Evolutionary conservation across 2,888 invertebrate genomes (phyloP).

Genomic region (Agrypnus murinus): DNA sequence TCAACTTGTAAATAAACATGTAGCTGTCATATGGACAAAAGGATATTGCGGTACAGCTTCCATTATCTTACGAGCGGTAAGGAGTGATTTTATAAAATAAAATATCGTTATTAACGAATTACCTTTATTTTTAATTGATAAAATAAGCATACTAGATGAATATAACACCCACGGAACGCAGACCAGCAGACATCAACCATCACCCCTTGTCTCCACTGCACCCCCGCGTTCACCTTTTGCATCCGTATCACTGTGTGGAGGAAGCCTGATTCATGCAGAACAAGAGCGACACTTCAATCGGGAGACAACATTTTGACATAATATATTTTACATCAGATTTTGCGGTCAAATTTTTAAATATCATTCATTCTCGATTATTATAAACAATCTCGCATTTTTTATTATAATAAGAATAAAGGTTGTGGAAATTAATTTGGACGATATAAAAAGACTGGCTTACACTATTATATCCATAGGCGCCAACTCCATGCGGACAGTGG

Average conservation of each 20-base stretch:
- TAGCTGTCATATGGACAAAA: slow-evolving; percentile 63
- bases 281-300: neutral
- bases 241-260: slow-evolving; percentile 35
- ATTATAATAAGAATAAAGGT: too few species aligned
- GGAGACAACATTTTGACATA: slow-evolving; percentile 12
- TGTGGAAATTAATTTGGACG: too few species aligned
- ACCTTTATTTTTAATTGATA: slow-evolving; percentile 62
- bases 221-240: slow-evolving; percentile 46
- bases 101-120: slow-evolving; percentile 59
- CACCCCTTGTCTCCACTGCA: slow-evolving; percentile 48
- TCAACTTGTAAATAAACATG: slow-evolving; percentile 69
- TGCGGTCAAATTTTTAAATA: too few species aligned
- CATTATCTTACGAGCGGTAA: slow-evolving; percentile 43
- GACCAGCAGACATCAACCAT: slow-evolving; percentile 65
- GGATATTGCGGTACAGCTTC: slow-evolving; percentile 47
- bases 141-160: slow-evolving; percentile 66
- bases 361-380: too few species aligned
- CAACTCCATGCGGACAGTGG: too few species aligned
- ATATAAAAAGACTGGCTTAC: too few species aligned
- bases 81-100: slow-evolving; percentile 36
- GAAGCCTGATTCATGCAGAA: slow-evolving; percentile 43
- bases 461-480: too few species aligned
- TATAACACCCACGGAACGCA: slow-evolving; percentile 67
- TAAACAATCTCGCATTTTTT: too few species aligned
- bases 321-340: too few species aligned